Base-by-base conservation (phyloP, 1,140 invertebrate genomes). In the Anagrus nilaparvatae region DNA sequence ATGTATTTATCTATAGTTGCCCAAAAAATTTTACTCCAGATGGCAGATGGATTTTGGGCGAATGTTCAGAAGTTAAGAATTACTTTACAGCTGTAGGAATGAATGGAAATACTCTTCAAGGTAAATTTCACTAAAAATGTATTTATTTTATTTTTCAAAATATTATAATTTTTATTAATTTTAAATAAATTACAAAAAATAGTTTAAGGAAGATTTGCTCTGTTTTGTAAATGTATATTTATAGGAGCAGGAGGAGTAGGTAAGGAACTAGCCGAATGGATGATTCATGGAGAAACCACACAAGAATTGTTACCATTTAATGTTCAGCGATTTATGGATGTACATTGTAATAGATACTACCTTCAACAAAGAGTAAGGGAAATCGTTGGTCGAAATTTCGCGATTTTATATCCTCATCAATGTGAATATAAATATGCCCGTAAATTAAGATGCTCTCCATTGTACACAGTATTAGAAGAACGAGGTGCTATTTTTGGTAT, bases 71-170 rank as follows among this genome's bases (percentile, higher is more conserved):
- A 74, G 73, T 76, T 10, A 70, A 74, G 30, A 88, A 87, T 53
- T 91, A 89, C 62, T 89, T 78, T 67, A 78, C 89, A n/a, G 83
- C 83, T 27, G 82, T 82, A 52, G 76, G 73, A 40, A 78, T 77
- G 73, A 79, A 76, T 59, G 76, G 73, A 35, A 78, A 77, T 58
- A 69, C 74, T n/a, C 54, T 78, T 18, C 75, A 77, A 58, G 65
- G 61, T 54, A 50, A 48, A 20, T 13, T 10, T 30, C n/a, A 30
- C 5, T 5, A 20, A 19, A 27, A 37, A 27, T 27, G n/a, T 3
- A 40, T 5, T 24, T 24, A 20, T 20, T 8, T 29, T 29, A 7
- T 29, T 7, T 21, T 10, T 28, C 16, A 21, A 21, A 20, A 17
- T 18, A 20, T 3, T 16, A 32, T 12, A 28, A 10, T 21, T 25